Percentiles rank a stretch among this genome's conserved stretches.
phyloP scores from a whole-genome alignment of 2,113 vertebrate genomes.

The Beaufortia kweichowensis region DNA sequence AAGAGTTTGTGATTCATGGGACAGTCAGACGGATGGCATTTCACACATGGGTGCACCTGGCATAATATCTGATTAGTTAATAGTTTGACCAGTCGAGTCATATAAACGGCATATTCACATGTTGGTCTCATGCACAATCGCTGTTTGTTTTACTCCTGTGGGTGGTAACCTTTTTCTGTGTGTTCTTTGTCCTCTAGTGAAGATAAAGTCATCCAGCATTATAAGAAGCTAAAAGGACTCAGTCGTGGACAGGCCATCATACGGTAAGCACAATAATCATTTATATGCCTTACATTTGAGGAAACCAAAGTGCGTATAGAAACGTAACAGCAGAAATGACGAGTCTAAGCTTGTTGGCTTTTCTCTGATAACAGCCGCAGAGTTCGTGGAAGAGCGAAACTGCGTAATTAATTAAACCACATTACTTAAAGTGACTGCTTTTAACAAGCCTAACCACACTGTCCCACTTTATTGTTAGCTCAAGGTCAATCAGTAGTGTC shows the following conservation, averaged over 20 bases:
- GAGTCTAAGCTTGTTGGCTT: neutral
- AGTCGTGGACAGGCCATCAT: constrained; percentile 95
- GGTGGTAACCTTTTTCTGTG: constrained; percentile 51
- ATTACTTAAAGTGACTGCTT: constrained; percentile 50
- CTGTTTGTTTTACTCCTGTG: constrained; percentile 47
- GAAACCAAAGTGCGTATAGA: neutral
- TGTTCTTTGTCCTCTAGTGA: constrained; percentile 81
- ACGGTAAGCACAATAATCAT: constrained; percentile 80
- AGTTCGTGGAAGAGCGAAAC: constrained; percentile 50
- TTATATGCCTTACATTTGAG: neutral
- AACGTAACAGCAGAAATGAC: neutral
- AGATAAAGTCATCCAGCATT: constrained; percentile 90
- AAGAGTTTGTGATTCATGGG: constrained; percentile 54
- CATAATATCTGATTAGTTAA: constrained; percentile 53
- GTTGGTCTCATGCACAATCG: constrained; percentile 29
- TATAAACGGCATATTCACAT: constrained; percentile 41
- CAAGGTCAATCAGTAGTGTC: constrained; percentile 50
- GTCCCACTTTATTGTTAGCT: constrained; percentile 51
- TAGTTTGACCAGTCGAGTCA: constrained; percentile 16
- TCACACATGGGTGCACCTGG: constrained; percentile 67
- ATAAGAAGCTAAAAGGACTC: constrained; percentile 87
- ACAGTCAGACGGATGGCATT: constrained; percentile 67
- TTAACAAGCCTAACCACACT: constrained; percentile 21
- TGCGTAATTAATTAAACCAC: constrained; percentile 63
- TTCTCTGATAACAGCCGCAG: constrained; percentile 16